These are phyloP conservation scores for Morpho deidamia DNA, from an alignment of 2,888 invertebrate genomes.

Conservation along the genomic window DNA sequence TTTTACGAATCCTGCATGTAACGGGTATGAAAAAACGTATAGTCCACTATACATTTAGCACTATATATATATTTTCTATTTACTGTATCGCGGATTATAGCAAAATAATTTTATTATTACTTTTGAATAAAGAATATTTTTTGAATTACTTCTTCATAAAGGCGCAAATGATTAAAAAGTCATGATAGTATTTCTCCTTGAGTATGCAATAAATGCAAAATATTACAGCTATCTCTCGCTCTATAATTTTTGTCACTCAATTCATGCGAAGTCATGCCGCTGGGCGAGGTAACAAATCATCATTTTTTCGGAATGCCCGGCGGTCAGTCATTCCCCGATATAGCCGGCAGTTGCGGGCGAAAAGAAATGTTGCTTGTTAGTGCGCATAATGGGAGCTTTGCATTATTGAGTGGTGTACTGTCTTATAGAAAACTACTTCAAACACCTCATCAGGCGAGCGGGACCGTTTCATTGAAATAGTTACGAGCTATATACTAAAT, in stretches of 20 bases:
- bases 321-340: slow-evolving; percentile 49
- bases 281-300: slow-evolving; percentile 65
- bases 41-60: too few species aligned
- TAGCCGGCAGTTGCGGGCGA: slow-evolving; percentile 38
- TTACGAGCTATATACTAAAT: slow-evolving; percentile 15
- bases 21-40: too few species aligned
- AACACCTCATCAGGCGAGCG: slow-evolving; percentile 15
- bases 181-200: too few species aligned
- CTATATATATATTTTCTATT: too few species aligned
- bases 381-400: slow-evolving; percentile 60
- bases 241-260: slow-evolving; percentile 64
- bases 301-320: slow-evolving; percentile 57
- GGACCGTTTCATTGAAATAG: slow-evolving; percentile 11
- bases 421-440: slow-evolving; percentile 34
- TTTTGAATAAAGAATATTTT: too few species aligned
- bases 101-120: too few species aligned
- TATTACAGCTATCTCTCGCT: not conserved
- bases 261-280: slow-evolving; percentile 59
- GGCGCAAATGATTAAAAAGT: too few species aligned
- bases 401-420: slow-evolving; percentile 53
- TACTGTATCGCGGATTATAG: too few species aligned
- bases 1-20: too few species aligned
- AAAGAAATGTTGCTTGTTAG: slow-evolving; percentile 70
- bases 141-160: too few species aligned
- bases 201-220: not conserved